Conservation (phyloP, 2,113 vertebrate genomes). For the Xenopus tropicalis region DNA sequence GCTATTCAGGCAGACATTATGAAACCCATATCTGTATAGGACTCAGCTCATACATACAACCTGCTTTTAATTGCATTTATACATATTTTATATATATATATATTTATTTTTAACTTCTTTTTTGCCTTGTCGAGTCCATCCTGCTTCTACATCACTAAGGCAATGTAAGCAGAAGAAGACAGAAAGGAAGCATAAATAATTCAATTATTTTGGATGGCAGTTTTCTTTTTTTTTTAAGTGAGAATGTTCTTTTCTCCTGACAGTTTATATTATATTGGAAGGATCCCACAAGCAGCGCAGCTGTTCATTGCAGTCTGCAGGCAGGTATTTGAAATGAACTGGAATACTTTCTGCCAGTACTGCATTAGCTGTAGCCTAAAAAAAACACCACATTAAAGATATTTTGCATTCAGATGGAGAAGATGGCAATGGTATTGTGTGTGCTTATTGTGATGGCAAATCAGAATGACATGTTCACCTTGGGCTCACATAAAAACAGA, state of each 20-base stretch:
- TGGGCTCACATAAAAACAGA: background rate
- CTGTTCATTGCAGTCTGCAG: slow-evolving; percentile 11
- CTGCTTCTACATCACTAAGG: slow-evolving; percentile 8
- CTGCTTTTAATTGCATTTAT: too few relatives aligned
- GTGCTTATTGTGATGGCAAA: background rate
- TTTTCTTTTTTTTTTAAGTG: background rate
- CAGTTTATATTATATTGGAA: slow-evolving; percentile 38
- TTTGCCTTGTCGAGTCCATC: too few relatives aligned
- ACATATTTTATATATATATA: too few relatives aligned
- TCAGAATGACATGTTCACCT: background rate
- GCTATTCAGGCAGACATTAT: too few relatives aligned
- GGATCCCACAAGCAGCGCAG: slow-evolving; percentile 25
- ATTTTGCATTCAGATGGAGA: background rate
- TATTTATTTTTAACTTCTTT: too few relatives aligned
- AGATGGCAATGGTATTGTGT: background rate
- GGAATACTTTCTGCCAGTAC: background rate
- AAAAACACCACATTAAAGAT: background rate
- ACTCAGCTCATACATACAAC: too few relatives aligned
- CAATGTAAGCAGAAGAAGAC: slow-evolving; percentile 16
- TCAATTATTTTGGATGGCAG: slow-evolving; percentile 31
- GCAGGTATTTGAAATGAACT: slow-evolving; percentile 22
- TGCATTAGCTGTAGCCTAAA: slow-evolving; percentile 7
- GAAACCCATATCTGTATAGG: too few relatives aligned
- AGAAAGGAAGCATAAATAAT: slow-evolving; percentile 43
- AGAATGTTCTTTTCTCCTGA: slow-evolving; percentile 36